Conservation (phyloP, 2,113 vertebrate genomes). For the Hypomesus transpacificus region DNA sequence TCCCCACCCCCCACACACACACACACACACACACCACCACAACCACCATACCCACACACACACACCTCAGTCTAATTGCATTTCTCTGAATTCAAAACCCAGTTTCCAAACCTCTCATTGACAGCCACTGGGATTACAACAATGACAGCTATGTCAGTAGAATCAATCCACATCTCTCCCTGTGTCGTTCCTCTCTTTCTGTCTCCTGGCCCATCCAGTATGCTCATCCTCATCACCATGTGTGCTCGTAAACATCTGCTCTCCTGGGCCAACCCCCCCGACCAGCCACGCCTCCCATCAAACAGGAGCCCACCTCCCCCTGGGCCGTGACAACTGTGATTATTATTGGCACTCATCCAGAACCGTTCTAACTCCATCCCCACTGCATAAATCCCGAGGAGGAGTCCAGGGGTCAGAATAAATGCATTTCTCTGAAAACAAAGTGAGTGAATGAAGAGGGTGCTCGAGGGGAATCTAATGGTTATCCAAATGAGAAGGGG, state of each 20-base stretch:
- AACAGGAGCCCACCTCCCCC: too few species aligned
- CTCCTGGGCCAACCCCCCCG: too few species aligned
- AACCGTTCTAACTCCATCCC: background rate
- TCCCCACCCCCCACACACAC: too few species aligned
- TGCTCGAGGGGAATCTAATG: conserved; percentile 4
- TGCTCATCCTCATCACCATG: too few species aligned
- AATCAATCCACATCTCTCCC: too few species aligned
- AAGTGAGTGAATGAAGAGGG: background rate
- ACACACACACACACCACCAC: background rate
- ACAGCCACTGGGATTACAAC: too few species aligned
- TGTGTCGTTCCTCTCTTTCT: too few species aligned
- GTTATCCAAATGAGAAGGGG: background rate
- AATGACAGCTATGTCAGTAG: too few species aligned
- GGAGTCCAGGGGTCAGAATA: background rate
- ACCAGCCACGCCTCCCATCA: too few species aligned
- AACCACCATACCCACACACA: background rate
- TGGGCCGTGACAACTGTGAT: background rate
- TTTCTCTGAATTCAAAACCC: background rate
- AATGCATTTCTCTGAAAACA: background rate
- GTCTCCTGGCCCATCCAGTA: too few species aligned
- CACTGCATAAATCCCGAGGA: background rate
- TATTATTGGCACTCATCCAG: background rate
- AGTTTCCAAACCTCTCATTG: too few species aligned
- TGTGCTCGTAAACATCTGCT: too few species aligned
- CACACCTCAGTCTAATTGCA: background rate